These are phyloP conservation scores for Cartodere bifasciata DNA, from an alignment of 2,888 invertebrate genomes.

Conservation along the genomic window DNA sequence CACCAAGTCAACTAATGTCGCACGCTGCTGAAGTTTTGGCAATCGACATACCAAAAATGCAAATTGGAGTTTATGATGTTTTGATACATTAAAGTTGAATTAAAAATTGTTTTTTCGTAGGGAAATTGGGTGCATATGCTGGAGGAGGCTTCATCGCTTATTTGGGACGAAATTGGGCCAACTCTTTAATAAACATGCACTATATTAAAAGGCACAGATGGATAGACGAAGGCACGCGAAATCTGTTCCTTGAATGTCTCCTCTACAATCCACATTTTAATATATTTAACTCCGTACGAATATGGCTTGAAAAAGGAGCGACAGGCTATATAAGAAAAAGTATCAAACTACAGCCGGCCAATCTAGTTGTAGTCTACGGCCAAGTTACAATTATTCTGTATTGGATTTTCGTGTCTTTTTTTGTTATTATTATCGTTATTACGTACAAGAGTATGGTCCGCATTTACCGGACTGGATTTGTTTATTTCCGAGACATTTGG, in stretches of 20 bases:
- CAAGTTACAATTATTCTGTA: too few species aligned
- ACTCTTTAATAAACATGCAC: constrained; percentile 20
- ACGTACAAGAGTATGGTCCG: constrained; percentile 1
- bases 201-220: constrained; percentile 21
- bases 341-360: too few species aligned
- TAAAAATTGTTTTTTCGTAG: constrained; percentile 14
- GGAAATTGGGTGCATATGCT: constrained; percentile 21
- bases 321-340: constrained; percentile 20
- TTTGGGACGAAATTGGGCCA: constrained; percentile 22
- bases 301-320: constrained; percentile 22
- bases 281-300: constrained; percentile 21
- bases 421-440: too few species aligned
- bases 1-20: too few species aligned
- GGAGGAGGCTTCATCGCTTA: constrained; percentile 24
- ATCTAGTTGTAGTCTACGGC: too few species aligned
- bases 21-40: too few species aligned
- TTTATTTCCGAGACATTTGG: constrained; percentile 10
- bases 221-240: constrained; percentile 22
- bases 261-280: constrained; percentile 25
- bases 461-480: constrained; percentile 7
- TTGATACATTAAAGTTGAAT: too few species aligned
- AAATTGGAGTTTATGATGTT: too few species aligned
- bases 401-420: too few species aligned
- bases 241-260: constrained; percentile 24
- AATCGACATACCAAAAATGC: too few species aligned